Conservation (phyloP, 2,797 vertebrate species). For the Hipposideros larvatus region DNA sequence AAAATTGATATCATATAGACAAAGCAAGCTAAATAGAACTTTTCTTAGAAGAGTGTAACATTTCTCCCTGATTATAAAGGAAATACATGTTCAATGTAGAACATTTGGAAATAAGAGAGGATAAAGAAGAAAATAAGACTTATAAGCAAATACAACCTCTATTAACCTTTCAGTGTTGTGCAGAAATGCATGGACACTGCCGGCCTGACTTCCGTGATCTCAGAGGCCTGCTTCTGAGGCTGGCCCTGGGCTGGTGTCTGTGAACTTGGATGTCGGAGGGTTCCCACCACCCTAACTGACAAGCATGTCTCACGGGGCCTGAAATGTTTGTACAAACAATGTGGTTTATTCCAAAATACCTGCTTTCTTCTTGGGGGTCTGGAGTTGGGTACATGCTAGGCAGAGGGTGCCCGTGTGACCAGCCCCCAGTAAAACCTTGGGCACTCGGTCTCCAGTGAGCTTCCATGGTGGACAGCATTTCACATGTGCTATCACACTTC, state of each 20-base stretch:
- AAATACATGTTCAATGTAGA: not conserved
- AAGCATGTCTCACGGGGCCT: not conserved
- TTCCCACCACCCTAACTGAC: accelerated
- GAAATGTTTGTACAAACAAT: accelerated
- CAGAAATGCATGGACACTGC: not conserved
- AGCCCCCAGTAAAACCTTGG: not conserved
- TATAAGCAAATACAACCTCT: not conserved
- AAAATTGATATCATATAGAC: not conserved
- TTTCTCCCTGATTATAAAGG: not conserved
- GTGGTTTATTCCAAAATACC: not conserved
- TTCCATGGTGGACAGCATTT: accelerated
- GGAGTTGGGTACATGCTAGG: not conserved
- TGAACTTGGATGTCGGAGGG: accelerated
- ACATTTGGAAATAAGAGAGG: not conserved
- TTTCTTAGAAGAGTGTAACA: not conserved
- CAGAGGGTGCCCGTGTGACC: not conserved
- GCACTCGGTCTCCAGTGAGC: accelerated
- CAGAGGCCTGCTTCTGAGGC: not conserved
- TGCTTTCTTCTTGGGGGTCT: not conserved
- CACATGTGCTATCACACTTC: accelerated
- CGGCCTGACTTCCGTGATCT: not conserved
- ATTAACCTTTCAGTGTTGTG: not conserved
- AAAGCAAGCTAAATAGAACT: not conserved
- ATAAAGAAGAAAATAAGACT: not conserved
- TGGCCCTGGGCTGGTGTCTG: not conserved